Conservation (phyloP, 2,113 vertebrate genomes). For the Pardalotus punctatus region DNA sequence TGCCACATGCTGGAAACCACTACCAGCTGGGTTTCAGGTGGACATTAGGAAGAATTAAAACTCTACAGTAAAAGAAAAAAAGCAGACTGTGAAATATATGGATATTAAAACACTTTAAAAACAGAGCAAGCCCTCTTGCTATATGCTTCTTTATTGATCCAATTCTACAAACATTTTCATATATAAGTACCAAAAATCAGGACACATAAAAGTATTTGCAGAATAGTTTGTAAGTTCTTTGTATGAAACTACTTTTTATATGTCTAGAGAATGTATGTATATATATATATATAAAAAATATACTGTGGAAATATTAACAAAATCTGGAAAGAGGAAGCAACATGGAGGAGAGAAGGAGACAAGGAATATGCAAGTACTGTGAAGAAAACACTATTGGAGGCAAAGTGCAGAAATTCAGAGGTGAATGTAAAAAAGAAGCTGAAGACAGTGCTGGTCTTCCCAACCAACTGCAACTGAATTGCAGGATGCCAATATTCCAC, state of each 20-base stretch:
- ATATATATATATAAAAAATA: background rate
- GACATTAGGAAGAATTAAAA: background rate
- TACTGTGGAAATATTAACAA: background rate
- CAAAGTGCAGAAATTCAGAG: background rate
- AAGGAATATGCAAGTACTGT: background rate
- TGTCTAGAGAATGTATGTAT: background rate
- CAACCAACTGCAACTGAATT: background rate
- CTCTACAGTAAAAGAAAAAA: background rate
- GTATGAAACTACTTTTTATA: background rate
- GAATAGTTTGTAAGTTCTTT: background rate
- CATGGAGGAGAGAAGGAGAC: background rate
- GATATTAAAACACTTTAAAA: background rate
- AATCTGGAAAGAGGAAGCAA: background rate
- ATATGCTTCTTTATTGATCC: background rate
- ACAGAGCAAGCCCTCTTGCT: background rate
- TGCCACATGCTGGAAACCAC: background rate
- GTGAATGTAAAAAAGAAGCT: background rate
- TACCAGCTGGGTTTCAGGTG: background rate
- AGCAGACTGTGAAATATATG: background rate
- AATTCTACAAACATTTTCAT: background rate
- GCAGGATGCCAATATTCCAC: background rate
- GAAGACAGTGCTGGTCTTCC: background rate
- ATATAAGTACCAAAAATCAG: background rate
- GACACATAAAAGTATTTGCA: background rate
- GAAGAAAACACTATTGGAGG: background rate